Conservation (phyloP, 1,140 invertebrate genomes). For the Camponotus floridanus region DNA sequence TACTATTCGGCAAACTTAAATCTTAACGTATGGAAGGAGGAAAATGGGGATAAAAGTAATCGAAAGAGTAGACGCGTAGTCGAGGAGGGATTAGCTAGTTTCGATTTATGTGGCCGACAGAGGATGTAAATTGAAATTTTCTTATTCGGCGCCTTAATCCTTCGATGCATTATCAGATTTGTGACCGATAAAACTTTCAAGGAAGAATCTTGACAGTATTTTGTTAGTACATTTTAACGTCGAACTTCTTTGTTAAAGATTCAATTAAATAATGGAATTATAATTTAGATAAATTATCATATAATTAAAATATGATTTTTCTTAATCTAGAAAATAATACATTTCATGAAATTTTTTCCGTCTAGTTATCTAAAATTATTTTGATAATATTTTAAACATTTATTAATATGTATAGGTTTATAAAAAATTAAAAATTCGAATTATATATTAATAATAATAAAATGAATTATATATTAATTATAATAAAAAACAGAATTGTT, state of each 20-base stretch:
- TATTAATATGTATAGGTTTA: neutral
- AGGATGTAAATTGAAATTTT: constrained; percentile 60
- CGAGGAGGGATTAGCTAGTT: constrained; percentile 55
- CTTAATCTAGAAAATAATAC: neutral
- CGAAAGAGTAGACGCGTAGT: constrained; percentile 1
- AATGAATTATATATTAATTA: too few relatives aligned
- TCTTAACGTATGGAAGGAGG: constrained; percentile 27
- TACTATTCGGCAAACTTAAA: constrained; percentile 47
- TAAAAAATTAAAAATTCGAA: neutral
- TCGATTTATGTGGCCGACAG: constrained; percentile 53
- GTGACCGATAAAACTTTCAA: constrained; percentile 42
- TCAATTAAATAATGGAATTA: neutral
- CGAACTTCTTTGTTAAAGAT: neutral
- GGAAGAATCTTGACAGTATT: neutral
- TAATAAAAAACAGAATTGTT: too few relatives aligned
- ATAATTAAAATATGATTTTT: constrained; percentile 2
- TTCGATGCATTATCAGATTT: constrained; percentile 57
- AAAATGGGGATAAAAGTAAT: constrained; percentile 25
- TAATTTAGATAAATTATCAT: neutral
- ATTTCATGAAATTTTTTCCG: neutral
- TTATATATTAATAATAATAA: neutral
- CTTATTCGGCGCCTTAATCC: constrained; percentile 54
- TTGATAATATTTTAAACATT: neutral
- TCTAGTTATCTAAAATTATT: neutral
- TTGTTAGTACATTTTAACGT: neutral